Conservation (phyloP, 2,888 invertebrate genomes). For the Chromoteleia sp. region DNA sequence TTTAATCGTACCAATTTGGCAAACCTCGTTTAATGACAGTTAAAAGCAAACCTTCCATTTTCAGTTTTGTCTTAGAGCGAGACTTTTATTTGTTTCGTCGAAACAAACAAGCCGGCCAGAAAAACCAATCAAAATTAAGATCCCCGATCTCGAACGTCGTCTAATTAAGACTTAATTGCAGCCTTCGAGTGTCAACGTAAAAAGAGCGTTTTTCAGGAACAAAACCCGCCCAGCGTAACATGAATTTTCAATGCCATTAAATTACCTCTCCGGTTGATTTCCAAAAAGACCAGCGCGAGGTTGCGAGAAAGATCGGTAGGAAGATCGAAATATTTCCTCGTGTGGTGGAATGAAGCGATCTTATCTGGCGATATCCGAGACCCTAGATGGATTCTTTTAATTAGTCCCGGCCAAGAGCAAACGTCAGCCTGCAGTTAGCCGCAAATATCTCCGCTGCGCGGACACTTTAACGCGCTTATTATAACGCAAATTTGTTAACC, state of each 20-base stretch:
- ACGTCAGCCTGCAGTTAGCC: constrained; percentile 72
- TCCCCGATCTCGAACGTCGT: constrained; percentile 9
- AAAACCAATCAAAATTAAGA: constrained; percentile 7
- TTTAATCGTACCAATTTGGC: too few species aligned
- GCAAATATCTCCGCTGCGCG: constrained; percentile 48
- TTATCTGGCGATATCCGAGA: constrained; percentile 72
- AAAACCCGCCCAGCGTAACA: constrained; percentile 40
- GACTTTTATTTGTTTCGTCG: too few species aligned
- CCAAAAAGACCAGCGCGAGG: constrained; percentile 46
- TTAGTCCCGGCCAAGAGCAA: constrained; percentile 79
- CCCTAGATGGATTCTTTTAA: constrained; percentile 81
- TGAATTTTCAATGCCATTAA: constrained; percentile 66
- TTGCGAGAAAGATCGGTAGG: constrained; percentile 57
- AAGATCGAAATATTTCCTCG: constrained; percentile 69
- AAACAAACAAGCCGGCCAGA: not conserved
- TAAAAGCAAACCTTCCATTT: too few species aligned
- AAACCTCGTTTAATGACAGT: too few species aligned
- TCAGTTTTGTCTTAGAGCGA: too few species aligned
- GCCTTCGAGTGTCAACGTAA: constrained; percentile 54
- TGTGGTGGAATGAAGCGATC: constrained; percentile 70
- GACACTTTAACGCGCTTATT: constrained; percentile 62
- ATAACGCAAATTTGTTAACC: constrained; percentile 68
- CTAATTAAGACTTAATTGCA: constrained; percentile 65
- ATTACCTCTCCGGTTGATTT: constrained; percentile 48
- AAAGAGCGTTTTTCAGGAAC: constrained; percentile 49